These are phyloP conservation scores for Pelmatolapia mariae DNA, from an alignment of 2,113 vertebrate species.

Conservation along the genomic window DNA sequence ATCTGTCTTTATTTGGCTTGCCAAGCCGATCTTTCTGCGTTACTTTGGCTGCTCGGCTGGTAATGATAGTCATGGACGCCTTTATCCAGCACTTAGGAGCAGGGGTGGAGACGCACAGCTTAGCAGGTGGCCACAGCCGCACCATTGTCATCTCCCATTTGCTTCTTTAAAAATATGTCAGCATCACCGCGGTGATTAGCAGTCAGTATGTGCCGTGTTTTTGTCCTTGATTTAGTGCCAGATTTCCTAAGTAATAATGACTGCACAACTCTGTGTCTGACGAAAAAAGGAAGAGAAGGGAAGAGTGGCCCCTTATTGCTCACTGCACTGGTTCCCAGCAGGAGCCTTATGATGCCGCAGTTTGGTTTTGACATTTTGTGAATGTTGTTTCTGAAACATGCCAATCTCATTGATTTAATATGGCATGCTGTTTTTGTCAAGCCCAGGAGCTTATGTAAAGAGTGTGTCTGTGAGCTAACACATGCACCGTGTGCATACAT, in stretches of 20 bases:
- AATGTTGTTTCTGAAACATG: constrained; percentile 61
- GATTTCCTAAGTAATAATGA: constrained; percentile 56
- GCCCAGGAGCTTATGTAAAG: constrained; percentile 23
- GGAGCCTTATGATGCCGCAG: constrained; percentile 16
- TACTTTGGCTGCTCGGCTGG: constrained; percentile 22
- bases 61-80: constrained; percentile 16
- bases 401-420: constrained; percentile 65
- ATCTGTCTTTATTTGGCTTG: constrained; percentile 46
- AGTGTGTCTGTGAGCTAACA: background rate
- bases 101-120: constrained; percentile 1
- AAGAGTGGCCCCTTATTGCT: constrained; percentile 24
- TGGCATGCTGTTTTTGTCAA: constrained; percentile 19
- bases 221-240: constrained; percentile 65
- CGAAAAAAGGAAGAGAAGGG: background rate
- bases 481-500: background rate
- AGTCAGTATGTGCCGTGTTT: constrained; percentile 42
- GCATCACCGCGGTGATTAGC: constrained; percentile 46
- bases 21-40: constrained; percentile 3
- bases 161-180: constrained; percentile 32
- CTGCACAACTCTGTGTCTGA: constrained; percentile 41
- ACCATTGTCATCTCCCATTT: background rate
- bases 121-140: constrained; percentile 4
- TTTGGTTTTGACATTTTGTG: constrained; percentile 60
- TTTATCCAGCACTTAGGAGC: constrained; percentile 15
- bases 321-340: constrained; percentile 21